Evolutionary conservation across 23 tunicate species (phyloP), one percentile per base, ranked within the genome.

Genomic region (Aplidium turbinatum): DNA sequence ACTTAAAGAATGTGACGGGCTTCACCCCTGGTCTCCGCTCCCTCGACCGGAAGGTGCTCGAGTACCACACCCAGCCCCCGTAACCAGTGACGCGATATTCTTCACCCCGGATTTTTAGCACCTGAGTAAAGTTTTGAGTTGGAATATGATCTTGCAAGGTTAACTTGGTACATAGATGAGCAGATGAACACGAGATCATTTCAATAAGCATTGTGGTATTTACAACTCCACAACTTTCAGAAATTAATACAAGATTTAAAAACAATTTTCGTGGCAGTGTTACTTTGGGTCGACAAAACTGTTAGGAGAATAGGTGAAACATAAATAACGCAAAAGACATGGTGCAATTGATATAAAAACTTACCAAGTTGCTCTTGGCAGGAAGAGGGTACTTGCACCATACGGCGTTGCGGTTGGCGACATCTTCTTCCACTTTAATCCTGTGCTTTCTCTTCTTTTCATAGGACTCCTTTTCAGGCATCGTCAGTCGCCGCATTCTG

Each of bases 301-400:
- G n/a, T n/a, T n/a, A n/a, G n/a, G n/a, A n/a, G n/a, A n/a, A n/a
- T n/a, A n/a, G n/a, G n/a, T n/a, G n/a, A n/a, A n/a, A n/a, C n/a
- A n/a, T n/a, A n/a, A n/a, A n/a, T n/a, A n/a, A n/a, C n/a, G n/a
- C n/a, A n/a, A n/a, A n/a, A n/a, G n/a, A n/a, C n/a, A n/a, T n/a
- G n/a, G n/a, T n/a, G n/a, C 50, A 42, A 42, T 42, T 11, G 13
- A 42, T 9, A 42, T 9, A 42, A 16, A 11, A 42, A 55, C 62
- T 18, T 58, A 85, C 92, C 84, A 77, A 46, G 0, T 65, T 55
- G 47, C 92, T 76, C 22, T 65, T 38, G 22, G 81, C 61, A 38
- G 96, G 96, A 25, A 88, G 75, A 2, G 96, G 89, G 63, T 89
- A 89, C 73, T 89, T 89, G 77, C 89, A 82, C 89, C 89, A 82